phyloP scores from a whole-genome alignment of 1,140 invertebrate genomes.

The Orussus abietinus region DNA sequence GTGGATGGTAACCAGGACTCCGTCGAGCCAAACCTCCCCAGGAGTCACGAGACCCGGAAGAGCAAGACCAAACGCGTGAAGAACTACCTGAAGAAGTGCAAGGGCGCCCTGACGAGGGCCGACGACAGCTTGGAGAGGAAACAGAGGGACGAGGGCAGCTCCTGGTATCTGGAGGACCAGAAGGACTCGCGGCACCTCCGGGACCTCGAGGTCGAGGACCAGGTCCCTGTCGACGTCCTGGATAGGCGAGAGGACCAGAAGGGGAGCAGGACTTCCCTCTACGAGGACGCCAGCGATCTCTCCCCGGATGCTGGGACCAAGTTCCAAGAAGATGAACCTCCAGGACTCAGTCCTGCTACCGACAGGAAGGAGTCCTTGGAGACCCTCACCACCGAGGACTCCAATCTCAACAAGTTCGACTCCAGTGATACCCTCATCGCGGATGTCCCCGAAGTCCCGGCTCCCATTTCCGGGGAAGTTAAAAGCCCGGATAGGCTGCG shows the following conservation, averaged over 20 bases:
- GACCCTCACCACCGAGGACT: conserved; percentile 18
- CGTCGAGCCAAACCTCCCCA: conserved; percentile 19
- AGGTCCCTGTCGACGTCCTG: conserved; percentile 6
- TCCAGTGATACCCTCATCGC: conserved; percentile 44
- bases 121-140: conserved; percentile 41
- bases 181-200: conserved; percentile 11
- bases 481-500: conserved; percentile 5
- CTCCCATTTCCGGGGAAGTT: conserved; percentile 6
- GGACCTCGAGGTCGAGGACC: conserved; percentile 11
- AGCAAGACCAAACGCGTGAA: conserved; percentile 52
- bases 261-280: conserved; percentile 29
- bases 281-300: conserved; percentile 33
- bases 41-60: conserved; percentile 44
- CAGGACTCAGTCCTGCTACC: no score
- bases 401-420: conserved; percentile 40
- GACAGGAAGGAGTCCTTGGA: no score
- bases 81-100: conserved; percentile 51
- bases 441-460: conserved; percentile 23
- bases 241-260: conserved; percentile 17
- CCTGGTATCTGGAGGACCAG: conserved; percentile 38
- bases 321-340: neutral
- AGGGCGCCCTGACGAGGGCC: conserved; percentile 42
- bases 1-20: conserved; percentile 1
- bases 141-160: conserved; percentile 31
- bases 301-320: conserved; percentile 10